Evolutionary conservation across 2,797 vertebrate genomes (phyloP).

Genomic region (Rhinichthys osculus): DNA sequence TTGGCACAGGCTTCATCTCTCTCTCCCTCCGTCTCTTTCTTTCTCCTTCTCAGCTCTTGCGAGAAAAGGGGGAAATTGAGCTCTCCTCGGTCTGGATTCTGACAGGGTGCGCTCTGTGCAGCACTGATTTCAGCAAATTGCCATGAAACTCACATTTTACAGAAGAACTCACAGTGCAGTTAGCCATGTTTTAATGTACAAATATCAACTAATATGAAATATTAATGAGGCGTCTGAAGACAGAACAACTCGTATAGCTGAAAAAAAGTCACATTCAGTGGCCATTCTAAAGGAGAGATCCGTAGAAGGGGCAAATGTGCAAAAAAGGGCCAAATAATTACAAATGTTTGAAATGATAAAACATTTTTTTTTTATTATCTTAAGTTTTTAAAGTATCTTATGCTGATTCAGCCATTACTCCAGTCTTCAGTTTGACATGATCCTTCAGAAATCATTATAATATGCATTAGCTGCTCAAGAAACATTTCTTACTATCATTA

Average conservation of each 20-base stretch:
- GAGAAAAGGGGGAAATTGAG: slow-evolving; percentile 11
- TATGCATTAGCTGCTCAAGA: not conserved
- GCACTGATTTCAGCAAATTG: slow-evolving; percentile 57
- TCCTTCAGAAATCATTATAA: not conserved
- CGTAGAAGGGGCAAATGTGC: not conserved
- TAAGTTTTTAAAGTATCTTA: too few species aligned
- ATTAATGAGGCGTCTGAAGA: not conserved
- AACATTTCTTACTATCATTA: not conserved
- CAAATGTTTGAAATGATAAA: not conserved
- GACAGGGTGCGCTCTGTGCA: not conserved
- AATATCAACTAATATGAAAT: not conserved
- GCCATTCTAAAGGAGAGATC: not conserved
- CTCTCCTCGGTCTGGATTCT: slow-evolving; percentile 37
- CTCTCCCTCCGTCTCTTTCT: not conserved
- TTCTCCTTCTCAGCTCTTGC: not conserved
- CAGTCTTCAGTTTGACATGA: not conserved
- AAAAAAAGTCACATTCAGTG: not conserved
- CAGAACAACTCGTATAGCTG: not conserved
- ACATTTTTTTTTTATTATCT: too few species aligned
- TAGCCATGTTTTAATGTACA: not conserved
- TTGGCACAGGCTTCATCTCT: slow-evolving; percentile 10
- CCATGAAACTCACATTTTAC: slow-evolving; percentile 12
- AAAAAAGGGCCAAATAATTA: not conserved
- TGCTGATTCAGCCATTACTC: too few species aligned
- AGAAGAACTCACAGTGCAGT: slow-evolving; percentile 11